Conservation (phyloP, 1,140 invertebrate genomes). For the Cotesia vestalis region DNA sequence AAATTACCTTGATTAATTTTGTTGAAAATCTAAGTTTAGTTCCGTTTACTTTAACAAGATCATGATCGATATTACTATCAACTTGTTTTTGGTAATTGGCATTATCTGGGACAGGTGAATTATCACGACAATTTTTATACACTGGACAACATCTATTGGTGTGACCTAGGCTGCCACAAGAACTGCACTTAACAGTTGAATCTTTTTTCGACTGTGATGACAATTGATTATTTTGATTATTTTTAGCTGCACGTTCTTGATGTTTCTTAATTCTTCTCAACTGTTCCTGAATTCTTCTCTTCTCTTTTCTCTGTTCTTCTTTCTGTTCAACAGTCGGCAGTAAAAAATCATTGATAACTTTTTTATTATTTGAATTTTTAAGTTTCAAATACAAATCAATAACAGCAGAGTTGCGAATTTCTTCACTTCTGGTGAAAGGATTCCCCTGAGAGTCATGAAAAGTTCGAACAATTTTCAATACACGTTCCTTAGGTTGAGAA, state of each 20-base stretch:
- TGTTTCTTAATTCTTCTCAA: conserved; percentile 91
- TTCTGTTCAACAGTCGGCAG: conserved; percentile 90
- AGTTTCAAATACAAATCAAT: conserved; percentile 98
- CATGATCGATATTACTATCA: conserved; percentile 78
- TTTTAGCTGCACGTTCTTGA: conserved; percentile 76
- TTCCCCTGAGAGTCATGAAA: conserved; percentile 90
- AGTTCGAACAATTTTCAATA: conserved; percentile 95
- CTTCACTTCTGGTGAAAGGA: conserved; percentile 93
- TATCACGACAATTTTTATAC: no score
- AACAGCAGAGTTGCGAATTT: conserved; percentile 90
- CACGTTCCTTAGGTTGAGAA: conserved; percentile 70
- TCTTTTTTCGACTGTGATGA: conserved; percentile 80
- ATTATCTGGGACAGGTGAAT: no score
- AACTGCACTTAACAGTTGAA: conserved; percentile 95
- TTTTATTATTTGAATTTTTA: conserved; percentile 92
- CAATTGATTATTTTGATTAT: conserved; percentile 66
- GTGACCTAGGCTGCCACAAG: conserved; percentile 89
- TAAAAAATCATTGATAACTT: conserved; percentile 92
- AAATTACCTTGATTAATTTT: conserved; percentile 77
- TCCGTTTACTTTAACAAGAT: conserved; percentile 91
- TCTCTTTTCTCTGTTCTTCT: conserved; percentile 96
- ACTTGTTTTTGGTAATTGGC: conserved; percentile 66
- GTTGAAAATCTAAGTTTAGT: conserved; percentile 86
- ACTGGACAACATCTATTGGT: conserved; percentile 57
- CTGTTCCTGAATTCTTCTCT: conserved; percentile 96